A percentile compares a stretch with the other conserved stretches of the same genome.
Conservation (phyloP, 2,113 vertebrate species). For the Ancistrus triradiatus region DNA sequence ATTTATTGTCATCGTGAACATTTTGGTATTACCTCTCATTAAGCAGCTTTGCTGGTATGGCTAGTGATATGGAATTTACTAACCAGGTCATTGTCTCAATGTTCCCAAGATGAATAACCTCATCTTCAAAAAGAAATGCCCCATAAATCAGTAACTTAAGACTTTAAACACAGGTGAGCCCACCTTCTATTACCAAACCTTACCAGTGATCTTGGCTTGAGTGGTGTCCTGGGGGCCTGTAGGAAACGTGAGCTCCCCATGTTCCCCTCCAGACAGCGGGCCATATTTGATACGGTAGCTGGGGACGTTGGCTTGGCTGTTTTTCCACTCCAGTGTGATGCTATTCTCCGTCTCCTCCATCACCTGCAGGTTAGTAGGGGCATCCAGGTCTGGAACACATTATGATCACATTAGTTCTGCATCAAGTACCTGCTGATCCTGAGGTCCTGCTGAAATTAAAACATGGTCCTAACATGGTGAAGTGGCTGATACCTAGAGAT, state of each 20-base stretch:
- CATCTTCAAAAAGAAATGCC: too few species aligned
- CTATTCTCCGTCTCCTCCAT: constrained; percentile 84
- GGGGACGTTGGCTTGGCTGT: constrained; percentile 77
- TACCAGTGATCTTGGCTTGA: constrained; percentile 83
- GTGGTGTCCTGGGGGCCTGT: constrained; percentile 76
- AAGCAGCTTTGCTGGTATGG: neutral
- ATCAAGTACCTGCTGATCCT: neutral
- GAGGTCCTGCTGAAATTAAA: too few species aligned
- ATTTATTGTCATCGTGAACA: too few species aligned
- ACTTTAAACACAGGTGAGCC: too few species aligned
- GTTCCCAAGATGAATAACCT: too few species aligned
- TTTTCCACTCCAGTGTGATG: constrained; percentile 91
- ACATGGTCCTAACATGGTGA: too few species aligned
- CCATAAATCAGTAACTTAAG: too few species aligned
- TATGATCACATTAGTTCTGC: neutral
- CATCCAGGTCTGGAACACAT: constrained; percentile 80
- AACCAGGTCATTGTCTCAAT: too few species aligned
- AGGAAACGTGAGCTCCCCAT: constrained; percentile 80
- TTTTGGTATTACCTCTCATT: neutral
- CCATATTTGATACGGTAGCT: constrained; percentile 91
- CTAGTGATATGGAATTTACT: too few species aligned
- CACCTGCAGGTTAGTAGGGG: constrained; percentile 79
- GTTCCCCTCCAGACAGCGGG: constrained; percentile 88
- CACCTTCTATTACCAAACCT: neutral
- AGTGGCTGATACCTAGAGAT: too few species aligned